Percentiles rank a stretch among this genome's conserved stretches.
Evolutionary conservation across 1,140 invertebrate species (phyloP).

Genomic region (Drosophila nikananu): DNA sequence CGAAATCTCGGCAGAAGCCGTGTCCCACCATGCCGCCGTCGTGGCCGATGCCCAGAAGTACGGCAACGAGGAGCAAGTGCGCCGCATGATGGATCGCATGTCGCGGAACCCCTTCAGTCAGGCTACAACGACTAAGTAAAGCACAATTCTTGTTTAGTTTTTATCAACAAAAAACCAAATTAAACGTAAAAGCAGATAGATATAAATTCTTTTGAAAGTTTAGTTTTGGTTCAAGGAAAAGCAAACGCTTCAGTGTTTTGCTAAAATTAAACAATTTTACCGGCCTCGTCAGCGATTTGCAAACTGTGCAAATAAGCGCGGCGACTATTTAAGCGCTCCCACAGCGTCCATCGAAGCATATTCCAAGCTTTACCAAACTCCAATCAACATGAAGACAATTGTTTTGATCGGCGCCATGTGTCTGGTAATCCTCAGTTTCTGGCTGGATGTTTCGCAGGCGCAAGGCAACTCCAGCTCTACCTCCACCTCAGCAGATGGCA

Average conservation of each 20-base stretch:
- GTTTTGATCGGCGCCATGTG: constrained; percentile 1
- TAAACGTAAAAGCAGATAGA: constrained; percentile 35
- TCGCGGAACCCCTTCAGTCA: constrained; percentile 47
- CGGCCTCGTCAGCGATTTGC: constrained; percentile 35
- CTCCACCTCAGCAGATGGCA: background rate
- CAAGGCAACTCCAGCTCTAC: background rate
- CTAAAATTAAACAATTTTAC: constrained; percentile 14
- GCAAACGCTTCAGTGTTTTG: constrained; percentile 20
- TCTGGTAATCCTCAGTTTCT: constrained; percentile 19
- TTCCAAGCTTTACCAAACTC: constrained; percentile 19
- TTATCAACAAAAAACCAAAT: constrained; percentile 21
- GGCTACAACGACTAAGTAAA: constrained; percentile 41
- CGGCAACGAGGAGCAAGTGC: constrained; percentile 86
- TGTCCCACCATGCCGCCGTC: constrained; percentile 85
- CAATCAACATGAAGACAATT: constrained; percentile 44
- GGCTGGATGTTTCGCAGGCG: constrained; percentile 16
- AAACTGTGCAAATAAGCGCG: constrained; percentile 55
- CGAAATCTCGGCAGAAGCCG: constrained; percentile 85
- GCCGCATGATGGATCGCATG: constrained; percentile 75
- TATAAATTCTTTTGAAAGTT: constrained; percentile 8
- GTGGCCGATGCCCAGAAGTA: constrained; percentile 86
- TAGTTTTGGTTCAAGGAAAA: constrained; percentile 49
- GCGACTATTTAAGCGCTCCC: constrained; percentile 45
- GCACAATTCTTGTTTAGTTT: constrained; percentile 2
- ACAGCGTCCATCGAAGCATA: constrained; percentile 24